Evolutionary conservation across 2,888 invertebrate species (phyloP), one percentile per base, ranked within the genome.

Genomic region (Nemotelus nigrinus): DNA sequence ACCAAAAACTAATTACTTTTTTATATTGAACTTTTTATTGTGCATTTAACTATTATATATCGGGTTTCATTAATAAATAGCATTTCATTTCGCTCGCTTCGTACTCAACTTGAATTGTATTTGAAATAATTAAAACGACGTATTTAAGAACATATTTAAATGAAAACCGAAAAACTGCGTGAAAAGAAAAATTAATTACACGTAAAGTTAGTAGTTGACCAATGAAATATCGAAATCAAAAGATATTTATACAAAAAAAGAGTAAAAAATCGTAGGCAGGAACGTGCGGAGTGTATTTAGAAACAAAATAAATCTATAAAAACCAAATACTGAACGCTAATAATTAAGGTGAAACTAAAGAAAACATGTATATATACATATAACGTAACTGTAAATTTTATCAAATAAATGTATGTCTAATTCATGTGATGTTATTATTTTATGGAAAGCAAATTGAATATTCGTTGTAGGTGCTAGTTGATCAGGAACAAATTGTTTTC

Each of bases 241-340:
- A 60, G 70, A 77, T 77, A 71, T 77, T 77, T 77, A 78, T 78
- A 72, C 71, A 83, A 83, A 83, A 25, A 25, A 25, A 25, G 84
- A 83, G 83, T 84, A 84, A 84, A 83, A 85, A 86, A 86, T 83
- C 85, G 84, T 86, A 86, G 86, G 86, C 86, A 86, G 86, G 86
- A 85, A 86, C 86, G 86, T 86, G 86, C 86, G 86, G 86, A 85
- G 86, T 80, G 84, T 82, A 82, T 80, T 80, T 78, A 79, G 77
- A 60, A 77, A 74, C 74, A 60, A 74, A 64, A 79, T 79, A 80
- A 83, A 25, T 25, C 25, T 25, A 25, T 25, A 25, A 80, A 80
- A 82, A 82, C 77, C 78, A 79, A 79, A 79, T 77, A 77, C 58
- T 77, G 79, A 79, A 74, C 75, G 78, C 77, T 79, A 79, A 75